Evolutionary conservation across 37 sponge, comb jelly and placozoan species (phyloP).

Genomic region (Aphrocallistes beatrix): DNA sequence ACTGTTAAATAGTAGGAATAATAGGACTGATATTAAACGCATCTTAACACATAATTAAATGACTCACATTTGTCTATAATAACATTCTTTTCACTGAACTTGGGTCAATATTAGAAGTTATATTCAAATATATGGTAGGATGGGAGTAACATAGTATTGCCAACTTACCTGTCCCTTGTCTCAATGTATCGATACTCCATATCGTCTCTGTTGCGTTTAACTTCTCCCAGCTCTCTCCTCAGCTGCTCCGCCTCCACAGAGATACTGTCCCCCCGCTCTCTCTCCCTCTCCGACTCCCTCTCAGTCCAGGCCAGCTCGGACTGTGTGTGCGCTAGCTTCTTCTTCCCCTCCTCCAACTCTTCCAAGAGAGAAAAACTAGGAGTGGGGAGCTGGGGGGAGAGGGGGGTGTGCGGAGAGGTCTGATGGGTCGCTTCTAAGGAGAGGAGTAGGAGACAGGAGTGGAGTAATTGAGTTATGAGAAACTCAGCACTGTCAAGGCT

Average conservation of each 20-base stretch:
- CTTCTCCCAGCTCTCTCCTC: background rate
- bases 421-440: background rate
- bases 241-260: background rate
- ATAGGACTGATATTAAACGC: too few relatives aligned
- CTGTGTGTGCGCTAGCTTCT: background rate
- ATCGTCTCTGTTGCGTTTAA: background rate
- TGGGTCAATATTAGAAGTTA: too few relatives aligned
- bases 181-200: background rate
- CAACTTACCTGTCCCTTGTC: background rate
- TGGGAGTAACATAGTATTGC: too few relatives aligned
- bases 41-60: too few relatives aligned
- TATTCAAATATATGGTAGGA: too few relatives aligned
- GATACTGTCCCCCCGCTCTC: background rate
- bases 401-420: background rate
- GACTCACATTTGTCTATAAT: too few relatives aligned
- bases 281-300: conserved; percentile 13
- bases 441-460: background rate
- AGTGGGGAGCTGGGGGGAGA: background rate
- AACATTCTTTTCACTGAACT: too few relatives aligned
- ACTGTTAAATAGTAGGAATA: too few relatives aligned
- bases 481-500: background rate
- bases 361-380: background rate
- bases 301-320: background rate
- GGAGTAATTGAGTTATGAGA: background rate
- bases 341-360: background rate